Base-by-base conservation (phyloP, 2,113 vertebrate species). In the Dromas ardeola region DNA sequence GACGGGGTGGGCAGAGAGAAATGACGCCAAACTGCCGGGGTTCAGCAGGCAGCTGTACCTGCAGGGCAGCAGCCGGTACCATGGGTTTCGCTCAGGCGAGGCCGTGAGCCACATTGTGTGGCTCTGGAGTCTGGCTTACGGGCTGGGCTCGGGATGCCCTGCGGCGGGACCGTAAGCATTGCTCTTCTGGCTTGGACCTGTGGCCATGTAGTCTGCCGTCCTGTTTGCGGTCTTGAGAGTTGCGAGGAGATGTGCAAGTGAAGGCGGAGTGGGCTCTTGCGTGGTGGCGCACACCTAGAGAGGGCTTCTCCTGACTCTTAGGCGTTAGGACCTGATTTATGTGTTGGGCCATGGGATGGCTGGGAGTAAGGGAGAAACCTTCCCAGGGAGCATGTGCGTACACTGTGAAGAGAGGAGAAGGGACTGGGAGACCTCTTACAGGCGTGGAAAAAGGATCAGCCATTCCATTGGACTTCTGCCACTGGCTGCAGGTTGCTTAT, bases 31-130 rank as follows among this genome's bases (percentile, higher is more conserved):
- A 26, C 52, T 40, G n/a, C 27, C 13, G 9, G 56, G 25, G 30
- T 5, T 55, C 22, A 43, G 53, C 55, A 53, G 65, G 67, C 26
- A 45, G 45, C 79, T 63, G 23, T 22, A 5, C 29, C 43, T 5
- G 9, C 23, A 27, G 29, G 43, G 34, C 43, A 61, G 78, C 43
- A 3, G 11, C 6, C 12, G 7, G 16, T 40, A 42, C 34, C 0
- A 0, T 8, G n/a, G 52, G 21, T 36, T 52, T 32, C 0, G 0
- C 26, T 13, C 21, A 18, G 13, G 21, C 2, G 3, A 56, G 63
- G 63, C 43, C 17, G 3, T 7, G 45, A 86, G 52, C 38, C 0
- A 0, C 10, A 5, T 11, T 15, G 27, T 16, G 11, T 55, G n/a
- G 52, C 55, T 80, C 34, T 26, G 9, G 30, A 85, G 74, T 45